Evolutionary conservation across 2,888 invertebrate genomes (phyloP), one percentile per base, ranked within the genome.

Genomic region (Lithophane socia): DNA sequence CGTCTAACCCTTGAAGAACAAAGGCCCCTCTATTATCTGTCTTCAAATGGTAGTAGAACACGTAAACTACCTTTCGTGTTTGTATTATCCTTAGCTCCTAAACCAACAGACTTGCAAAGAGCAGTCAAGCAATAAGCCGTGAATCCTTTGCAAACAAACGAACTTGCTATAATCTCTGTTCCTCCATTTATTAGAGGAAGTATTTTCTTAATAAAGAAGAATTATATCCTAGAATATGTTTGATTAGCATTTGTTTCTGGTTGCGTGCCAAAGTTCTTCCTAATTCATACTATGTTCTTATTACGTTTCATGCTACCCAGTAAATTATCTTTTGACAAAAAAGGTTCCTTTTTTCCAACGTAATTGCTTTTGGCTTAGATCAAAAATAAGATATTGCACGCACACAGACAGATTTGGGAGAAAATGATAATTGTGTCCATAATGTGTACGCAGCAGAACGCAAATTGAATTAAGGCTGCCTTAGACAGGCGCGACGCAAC

Each of bases 71-170:
- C 52, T 61, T 60, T n/a, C 56, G 18, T 82, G 85, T 84, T 74
- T 80, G 61, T 83, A 71, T 84, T 84, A 66, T 84, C 67, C 18
- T 66, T 69, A 18, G 68, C 67, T 47, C 85, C 85, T 82, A 80
- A 82, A 75, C 63, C 42, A 82, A 84, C 75, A 63, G 56, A 66
- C 60, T 73, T 65, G 37, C 60, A 18, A 61, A 73, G 69, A 44
- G 42, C 56, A 64, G 60, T 66, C 56, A 37, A 63, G 66, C 60
- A 66, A 67, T 70, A 75, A 71, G 44, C 58, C 49, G 58, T 75
- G 85, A 71, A 82, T 63, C 85, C 75, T 71, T 10, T 64, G 10
- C 70, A 64, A 67, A 82, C 67, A 68, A 82, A 80, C 81, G 29
- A 80, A 56, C 21, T 80, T 68, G 37, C 44, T 63, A 54, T 73